Evolutionary conservation across 2,113 vertebrate species (phyloP).

Genomic region (Pogonocichla stellata): DNA sequence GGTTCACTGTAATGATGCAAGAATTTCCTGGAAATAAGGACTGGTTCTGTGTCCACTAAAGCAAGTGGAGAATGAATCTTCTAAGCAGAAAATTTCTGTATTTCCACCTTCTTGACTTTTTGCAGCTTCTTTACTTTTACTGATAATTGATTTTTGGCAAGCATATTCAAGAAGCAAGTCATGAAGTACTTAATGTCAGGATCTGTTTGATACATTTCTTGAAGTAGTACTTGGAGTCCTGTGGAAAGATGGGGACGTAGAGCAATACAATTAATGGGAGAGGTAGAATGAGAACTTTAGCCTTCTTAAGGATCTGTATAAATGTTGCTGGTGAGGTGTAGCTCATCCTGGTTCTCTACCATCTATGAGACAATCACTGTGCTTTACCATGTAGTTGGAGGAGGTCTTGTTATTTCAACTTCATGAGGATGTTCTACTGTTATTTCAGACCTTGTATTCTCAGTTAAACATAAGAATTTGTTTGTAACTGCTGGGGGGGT

Average conservation of each 20-base stretch:
- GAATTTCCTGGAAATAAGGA: not conserved
- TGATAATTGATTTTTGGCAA: not conserved
- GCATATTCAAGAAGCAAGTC: accelerated
- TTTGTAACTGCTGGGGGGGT: no score
- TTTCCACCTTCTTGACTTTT: not conserved
- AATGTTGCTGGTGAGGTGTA: not conserved
- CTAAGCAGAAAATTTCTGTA: not conserved
- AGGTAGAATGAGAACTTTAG: not conserved
- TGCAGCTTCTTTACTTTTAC: not conserved
- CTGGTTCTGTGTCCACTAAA: not conserved
- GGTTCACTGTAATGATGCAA: not conserved
- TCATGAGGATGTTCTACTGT: not conserved
- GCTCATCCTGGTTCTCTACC: not conserved
- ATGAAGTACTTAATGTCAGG: not conserved
- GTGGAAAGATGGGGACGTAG: not conserved
- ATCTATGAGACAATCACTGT: not conserved
- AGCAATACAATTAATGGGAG: not conserved
- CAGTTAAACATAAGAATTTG: not conserved
- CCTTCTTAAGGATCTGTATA: not conserved
- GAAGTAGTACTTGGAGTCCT: not conserved
- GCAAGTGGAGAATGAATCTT: not conserved
- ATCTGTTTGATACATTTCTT: not conserved
- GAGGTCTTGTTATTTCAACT: not conserved
- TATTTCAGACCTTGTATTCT: not conserved
- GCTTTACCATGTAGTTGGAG: not conserved